phyloP scores from a whole-genome alignment of 2,113 vertebrate genomes.

The Siniperca chuatsi region DNA sequence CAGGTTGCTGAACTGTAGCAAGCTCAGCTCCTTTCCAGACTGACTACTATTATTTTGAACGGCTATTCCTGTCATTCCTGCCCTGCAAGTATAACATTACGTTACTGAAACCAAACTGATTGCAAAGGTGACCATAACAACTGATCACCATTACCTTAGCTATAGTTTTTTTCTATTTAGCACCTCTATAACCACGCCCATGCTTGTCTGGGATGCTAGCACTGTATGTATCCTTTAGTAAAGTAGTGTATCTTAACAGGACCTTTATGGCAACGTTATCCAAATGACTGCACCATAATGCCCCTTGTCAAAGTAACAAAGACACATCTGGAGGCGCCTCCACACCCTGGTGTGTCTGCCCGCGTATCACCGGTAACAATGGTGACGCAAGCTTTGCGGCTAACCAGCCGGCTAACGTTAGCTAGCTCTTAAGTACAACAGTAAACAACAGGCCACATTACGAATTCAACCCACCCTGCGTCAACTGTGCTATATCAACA shows the following conservation, averaged over 20 bases:
- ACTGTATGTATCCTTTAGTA: slow-evolving; percentile 1
- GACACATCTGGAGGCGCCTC: slow-evolving; percentile 53
- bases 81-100: not conserved
- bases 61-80: not conserved
- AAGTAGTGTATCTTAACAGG: not conserved
- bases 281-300: not conserved
- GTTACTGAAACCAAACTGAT: not conserved
- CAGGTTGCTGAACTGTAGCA: slow-evolving; percentile 44
- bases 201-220: slow-evolving; percentile 50
- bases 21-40: slow-evolving; percentile 37
- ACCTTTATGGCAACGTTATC: not conserved
- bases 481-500: slow-evolving; percentile 14
- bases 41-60: not conserved
- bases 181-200: slow-evolving; percentile 74
- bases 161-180: not conserved
- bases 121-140: not conserved
- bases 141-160: not conserved
- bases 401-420: slow-evolving; percentile 71
- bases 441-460: slow-evolving; percentile 54
- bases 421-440: slow-evolving; percentile 36
- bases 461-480: not conserved
- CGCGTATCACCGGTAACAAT: slow-evolving; percentile 71
- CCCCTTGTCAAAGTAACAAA: slow-evolving; percentile 15
- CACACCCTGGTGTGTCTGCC: slow-evolving; percentile 47
- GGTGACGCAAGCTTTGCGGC: slow-evolving; percentile 81